Percentiles rank a stretch among this genome's conserved stretches.
phyloP scores from a whole-genome alignment of 2,113 vertebrate species.

The Prolemur simus region DNA sequence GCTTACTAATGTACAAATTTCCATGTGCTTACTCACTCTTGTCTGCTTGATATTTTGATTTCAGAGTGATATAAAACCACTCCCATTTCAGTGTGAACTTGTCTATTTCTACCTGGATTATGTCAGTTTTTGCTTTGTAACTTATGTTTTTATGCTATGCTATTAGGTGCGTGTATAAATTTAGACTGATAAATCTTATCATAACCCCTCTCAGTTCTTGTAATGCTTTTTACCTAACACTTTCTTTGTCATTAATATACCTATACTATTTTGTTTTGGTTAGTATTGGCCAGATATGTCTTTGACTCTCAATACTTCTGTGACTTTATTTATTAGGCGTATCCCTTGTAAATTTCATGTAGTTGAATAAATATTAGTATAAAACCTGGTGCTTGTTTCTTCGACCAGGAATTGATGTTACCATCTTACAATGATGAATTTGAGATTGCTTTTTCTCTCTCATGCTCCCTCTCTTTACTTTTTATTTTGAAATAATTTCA shows the following conservation, averaged over 20 bases:
- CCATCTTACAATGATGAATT: neutral
- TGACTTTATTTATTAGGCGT: neutral
- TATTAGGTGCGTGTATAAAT: neutral
- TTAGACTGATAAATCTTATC: neutral
- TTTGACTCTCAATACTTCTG: neutral
- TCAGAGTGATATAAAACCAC: neutral
- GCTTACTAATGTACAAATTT: neutral
- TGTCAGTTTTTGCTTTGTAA: neutral
- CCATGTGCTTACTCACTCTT: neutral
- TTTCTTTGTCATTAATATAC: neutral
- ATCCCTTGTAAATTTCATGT: neutral
- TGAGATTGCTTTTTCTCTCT: neutral
- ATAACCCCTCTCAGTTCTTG: neutral
- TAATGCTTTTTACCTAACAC: neutral
- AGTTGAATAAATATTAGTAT: neutral
- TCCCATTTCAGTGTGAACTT: neutral
- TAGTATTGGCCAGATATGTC: neutral
- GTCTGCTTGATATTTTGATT: neutral
- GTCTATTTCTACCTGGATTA: neutral
- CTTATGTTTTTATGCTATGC: neutral
- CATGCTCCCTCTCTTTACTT: neutral
- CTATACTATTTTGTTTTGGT: neutral
- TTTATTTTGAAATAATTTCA: slow-evolving; percentile 37
- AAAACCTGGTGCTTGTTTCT: neutral
- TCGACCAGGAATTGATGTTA: neutral